phyloP scores from a whole-genome alignment of 2,797 vertebrate genomes.

The Aythya fuligula region DNA sequence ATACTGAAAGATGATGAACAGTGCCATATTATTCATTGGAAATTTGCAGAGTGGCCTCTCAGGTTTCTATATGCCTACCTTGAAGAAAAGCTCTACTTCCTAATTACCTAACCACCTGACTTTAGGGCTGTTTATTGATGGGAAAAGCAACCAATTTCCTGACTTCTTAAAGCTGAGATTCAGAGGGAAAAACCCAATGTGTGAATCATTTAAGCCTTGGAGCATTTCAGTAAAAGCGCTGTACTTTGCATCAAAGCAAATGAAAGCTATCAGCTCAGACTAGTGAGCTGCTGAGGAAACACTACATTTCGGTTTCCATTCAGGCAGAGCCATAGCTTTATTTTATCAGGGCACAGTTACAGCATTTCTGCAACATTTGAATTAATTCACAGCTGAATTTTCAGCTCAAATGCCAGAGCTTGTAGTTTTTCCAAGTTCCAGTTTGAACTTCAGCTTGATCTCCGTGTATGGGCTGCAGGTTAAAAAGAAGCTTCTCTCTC shows the following conservation, averaged over 20 bases:
- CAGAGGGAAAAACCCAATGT: neutral
- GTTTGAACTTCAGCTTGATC: neutral
- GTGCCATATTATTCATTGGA: neutral
- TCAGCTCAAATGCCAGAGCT: neutral
- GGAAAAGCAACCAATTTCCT: constrained; percentile 25
- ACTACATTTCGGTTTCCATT: neutral
- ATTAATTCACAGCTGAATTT: neutral
- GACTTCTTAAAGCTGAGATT: neutral
- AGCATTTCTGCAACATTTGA: neutral
- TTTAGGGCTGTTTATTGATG: neutral
- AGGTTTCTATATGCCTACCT: neutral
- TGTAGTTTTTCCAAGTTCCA: neutral
- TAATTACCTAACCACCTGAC: neutral
- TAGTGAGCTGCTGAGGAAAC: neutral
- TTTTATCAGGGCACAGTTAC: neutral
- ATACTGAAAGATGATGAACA: neutral
- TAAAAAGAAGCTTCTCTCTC: neutral
- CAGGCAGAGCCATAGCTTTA: neutral
- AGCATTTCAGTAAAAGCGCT: neutral
- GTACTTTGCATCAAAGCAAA: neutral
- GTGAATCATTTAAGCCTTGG: constrained; percentile 16
- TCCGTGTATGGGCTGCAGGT: neutral
- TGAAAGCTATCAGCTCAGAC: neutral
- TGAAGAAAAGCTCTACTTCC: neutral
- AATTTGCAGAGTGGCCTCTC: neutral